Base-by-base conservation (phyloP, 2,888 invertebrate species). In the Nemotelus pantherinus region DNA sequence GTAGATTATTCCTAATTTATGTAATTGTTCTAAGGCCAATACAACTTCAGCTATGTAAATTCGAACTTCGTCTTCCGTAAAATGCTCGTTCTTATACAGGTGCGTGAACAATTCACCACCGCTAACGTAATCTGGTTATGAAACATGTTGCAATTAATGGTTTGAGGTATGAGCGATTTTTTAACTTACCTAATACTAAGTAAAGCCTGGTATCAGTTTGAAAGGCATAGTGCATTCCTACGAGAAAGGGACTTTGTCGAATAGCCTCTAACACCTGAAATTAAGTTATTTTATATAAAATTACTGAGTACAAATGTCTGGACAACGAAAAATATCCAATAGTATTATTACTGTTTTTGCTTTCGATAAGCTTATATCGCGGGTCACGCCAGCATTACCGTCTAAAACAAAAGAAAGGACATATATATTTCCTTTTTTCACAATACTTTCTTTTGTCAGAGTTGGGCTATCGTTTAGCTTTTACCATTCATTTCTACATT, bases 31-130 rank as follows among this genome's bases (percentile, higher is more conserved):
- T 81, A 99, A 89, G 3, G 98, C 99, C 80, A 99, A 89, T 83
- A 97, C 95, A 82, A 99, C 95, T 89, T 99, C 98, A 78, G 96
- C 98, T 81, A 98, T 95, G 88, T 98, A 98, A 86, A 98, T 93
- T 83, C 94, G 90, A 67, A 97, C 97, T 88, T 97, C 94, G 79
- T 91, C 90, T 87, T 98, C 96, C 76, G 92, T 92, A 88, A 99
- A 99, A 84, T 94, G 93, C 85, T 98, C 98, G 83, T 95, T 91
- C 88, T 96, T 95, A 90, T 96, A 98, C 79, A 99, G 90, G 88
- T 99, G 98, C 2, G 97, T 98, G 89, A 99, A 99, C 81, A 99
- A 89, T 87, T 99, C 99, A 0, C 99, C 99, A 75, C 98, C 98
- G 83, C 95, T 95, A 77, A 98, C 97, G 88, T 97, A 99, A 90